A percentile compares a stretch with the other conserved stretches of the same genome.
Conservation (phyloP, 2,113 vertebrate species). For the Caloenas nicobarica region DNA sequence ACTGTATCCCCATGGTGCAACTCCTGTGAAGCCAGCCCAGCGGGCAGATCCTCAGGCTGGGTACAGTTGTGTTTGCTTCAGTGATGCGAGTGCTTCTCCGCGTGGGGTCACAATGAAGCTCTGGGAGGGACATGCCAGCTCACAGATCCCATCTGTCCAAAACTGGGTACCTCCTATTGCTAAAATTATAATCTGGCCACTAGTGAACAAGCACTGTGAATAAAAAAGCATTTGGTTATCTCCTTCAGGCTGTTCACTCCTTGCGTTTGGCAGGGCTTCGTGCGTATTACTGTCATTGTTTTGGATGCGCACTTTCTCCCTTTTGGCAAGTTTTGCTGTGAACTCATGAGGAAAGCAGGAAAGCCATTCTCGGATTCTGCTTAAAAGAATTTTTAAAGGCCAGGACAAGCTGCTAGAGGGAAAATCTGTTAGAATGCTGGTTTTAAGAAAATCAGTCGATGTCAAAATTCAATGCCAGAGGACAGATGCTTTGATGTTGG, state of each 20-base stretch:
- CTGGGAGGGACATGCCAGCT: neutral
- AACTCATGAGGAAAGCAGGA: neutral
- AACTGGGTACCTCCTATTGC: neutral
- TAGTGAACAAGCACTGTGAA: neutral
- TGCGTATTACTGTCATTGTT: neutral
- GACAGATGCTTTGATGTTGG: neutral
- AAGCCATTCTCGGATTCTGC: neutral
- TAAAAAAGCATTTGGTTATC: neutral
- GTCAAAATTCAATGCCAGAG: neutral
- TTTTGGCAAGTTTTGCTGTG: neutral
- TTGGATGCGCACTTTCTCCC: neutral
- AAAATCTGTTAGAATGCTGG: neutral
- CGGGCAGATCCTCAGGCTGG: neutral
- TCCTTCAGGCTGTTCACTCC: neutral
- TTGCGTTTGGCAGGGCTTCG: neutral
- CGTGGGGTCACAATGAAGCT: conserved; percentile 10
- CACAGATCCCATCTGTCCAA: conserved; percentile 29
- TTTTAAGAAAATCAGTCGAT: neutral
- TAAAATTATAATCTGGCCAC: conserved; percentile 24
- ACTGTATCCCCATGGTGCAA: neutral
- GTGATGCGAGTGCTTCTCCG: neutral
- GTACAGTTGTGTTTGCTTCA: neutral
- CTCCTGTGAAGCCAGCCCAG: neutral
- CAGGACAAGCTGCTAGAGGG: neutral
- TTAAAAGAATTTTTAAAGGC: conserved; percentile 2